Base-by-base conservation (phyloP, 2,113 vertebrate genomes). In the Ictalurus furcatus region DNA sequence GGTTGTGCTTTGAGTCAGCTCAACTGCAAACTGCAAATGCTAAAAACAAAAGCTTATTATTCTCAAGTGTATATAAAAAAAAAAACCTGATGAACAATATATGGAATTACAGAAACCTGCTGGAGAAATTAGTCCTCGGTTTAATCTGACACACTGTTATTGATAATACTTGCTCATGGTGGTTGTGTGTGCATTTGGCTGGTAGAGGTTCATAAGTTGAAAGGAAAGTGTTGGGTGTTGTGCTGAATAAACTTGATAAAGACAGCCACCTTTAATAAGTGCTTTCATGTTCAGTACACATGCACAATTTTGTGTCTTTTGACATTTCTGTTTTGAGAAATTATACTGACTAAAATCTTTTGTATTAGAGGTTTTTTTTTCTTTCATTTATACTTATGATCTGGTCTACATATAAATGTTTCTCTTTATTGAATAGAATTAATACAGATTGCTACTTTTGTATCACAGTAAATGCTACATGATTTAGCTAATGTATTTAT, bases 1-100 rank as follows among this genome's bases (percentile, higher is more conserved):
- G 59, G 21, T 91, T 44, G 56, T 74, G 81, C 59, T 91, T 87
- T 89, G 86, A 91, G 81, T 91, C 88, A 91, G 82, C 88, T 13
- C 81, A 74, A 74, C 67, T 84, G 87, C 37, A 86, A 78, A 84
- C 65, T 84, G 87, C 37, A 86, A 69, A 89, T 85, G 48, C 63
- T 84, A 58, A 87, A 82, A 86, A 79, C 63, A 71, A 74, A 86
- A 89, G 73, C 17, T 63, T 56, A 56, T 76, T 80, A 67, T 80
- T 58, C 48, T 69, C 30, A 59, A 30, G 44, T 56, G 74, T 71
- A 54, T 58, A 69, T 80, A 61, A 67, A 69, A 48, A 48, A 48
- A 7, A 48, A 48, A 7, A 48, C 7, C 61, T 80, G 84, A 69
- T 89, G 67, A 37, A 48, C n/a, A 80, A 85, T 85, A 40, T 88